Evolutionary conservation across 2,113 vertebrate species (phyloP).

Genomic region (Gallinago undulata): DNA sequence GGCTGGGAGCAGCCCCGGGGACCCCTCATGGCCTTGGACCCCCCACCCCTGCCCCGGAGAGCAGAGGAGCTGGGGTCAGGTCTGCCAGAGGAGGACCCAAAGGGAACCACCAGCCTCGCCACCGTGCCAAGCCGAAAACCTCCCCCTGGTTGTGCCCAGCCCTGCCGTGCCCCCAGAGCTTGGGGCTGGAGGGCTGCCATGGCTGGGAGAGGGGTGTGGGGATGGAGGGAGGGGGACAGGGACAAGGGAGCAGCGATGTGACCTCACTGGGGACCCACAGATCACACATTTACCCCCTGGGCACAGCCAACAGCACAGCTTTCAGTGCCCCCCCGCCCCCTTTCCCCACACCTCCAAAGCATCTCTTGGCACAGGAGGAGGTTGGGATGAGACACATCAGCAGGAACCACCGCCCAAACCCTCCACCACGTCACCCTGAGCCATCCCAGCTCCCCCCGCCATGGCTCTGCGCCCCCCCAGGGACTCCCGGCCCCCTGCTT

Average conservation of each 20-base stretch:
- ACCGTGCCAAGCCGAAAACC: accelerated
- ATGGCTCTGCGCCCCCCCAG: background rate
- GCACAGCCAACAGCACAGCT: accelerated
- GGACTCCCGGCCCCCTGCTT: background rate
- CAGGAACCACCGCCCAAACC: background rate
- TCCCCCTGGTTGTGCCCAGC: background rate
- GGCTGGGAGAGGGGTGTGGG: background rate
- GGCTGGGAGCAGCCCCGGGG: constrained; percentile 37
- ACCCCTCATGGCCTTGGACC: background rate
- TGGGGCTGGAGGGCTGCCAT: background rate
- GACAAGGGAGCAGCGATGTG: background rate
- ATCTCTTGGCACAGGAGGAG: background rate
- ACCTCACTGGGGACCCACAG: background rate
- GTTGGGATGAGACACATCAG: background rate
- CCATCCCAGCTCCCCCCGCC: background rate
- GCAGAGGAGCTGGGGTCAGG: accelerated
- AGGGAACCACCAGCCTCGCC: accelerated
- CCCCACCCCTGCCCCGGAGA: background rate
- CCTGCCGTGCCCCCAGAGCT: background rate
- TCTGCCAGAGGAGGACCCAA: accelerated
- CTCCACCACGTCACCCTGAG: background rate
- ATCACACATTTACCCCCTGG: accelerated
- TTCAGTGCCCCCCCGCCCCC: no score
- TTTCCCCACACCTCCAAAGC: background rate
- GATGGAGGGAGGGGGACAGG: background rate